Conservation (phyloP, 2,797 vertebrate genomes). For the Nannoperca australis region DNA sequence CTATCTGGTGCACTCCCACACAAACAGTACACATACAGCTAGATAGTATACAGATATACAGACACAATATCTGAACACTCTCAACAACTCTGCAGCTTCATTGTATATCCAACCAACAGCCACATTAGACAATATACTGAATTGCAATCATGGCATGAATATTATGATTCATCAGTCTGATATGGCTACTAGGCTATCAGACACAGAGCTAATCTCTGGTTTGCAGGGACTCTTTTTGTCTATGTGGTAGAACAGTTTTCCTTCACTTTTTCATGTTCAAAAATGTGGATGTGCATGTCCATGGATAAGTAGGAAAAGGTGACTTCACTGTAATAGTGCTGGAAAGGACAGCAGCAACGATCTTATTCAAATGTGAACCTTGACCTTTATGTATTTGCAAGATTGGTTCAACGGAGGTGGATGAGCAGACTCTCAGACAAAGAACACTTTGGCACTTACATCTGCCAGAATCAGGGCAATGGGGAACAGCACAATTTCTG, state of each 20-base stretch:
- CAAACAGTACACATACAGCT: background rate
- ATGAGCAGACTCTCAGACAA: constrained; percentile 31
- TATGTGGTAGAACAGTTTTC: background rate
- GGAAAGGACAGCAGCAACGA: constrained; percentile 20
- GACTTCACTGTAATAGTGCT: constrained; percentile 3
- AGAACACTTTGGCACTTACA: constrained; percentile 46
- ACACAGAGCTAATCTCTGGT: background rate
- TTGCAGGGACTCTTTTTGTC: background rate
- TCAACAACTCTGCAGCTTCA: background rate
- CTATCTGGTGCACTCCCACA: constrained; percentile 14
- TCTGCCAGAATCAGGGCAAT: constrained; percentile 49
- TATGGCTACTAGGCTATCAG: background rate
- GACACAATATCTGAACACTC: background rate
- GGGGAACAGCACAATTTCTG: constrained; percentile 53
- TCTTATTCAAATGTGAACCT: constrained; percentile 33
- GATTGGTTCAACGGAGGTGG: constrained; percentile 18
- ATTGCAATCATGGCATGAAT: constrained; percentile 37
- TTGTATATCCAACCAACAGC: constrained; percentile 8
- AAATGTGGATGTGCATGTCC: background rate
- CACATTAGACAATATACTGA: background rate
- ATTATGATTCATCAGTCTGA: constrained; percentile 23
- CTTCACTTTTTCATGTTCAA: background rate
- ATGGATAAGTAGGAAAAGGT: constrained; percentile 6
- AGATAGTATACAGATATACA: background rate
- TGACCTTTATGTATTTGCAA: constrained; percentile 31